A percentile compares a stretch with the other conserved stretches of the same genome.
phyloP scores from a whole-genome alignment of 2,888 invertebrate species.

The Blastobasis lacticolella region DNA sequence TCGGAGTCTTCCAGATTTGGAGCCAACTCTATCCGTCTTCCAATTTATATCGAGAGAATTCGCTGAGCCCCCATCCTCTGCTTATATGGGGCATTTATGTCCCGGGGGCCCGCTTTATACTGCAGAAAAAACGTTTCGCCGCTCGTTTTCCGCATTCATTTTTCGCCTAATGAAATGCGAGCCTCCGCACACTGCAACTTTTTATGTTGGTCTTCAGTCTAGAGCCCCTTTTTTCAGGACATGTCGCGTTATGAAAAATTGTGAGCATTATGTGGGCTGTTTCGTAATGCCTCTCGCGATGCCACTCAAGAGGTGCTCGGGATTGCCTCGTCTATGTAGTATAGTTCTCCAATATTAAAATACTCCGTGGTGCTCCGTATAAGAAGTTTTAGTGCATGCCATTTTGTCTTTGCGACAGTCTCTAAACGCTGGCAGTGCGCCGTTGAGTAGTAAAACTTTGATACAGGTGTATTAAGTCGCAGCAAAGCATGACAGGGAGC shows the following conservation, averaged over 20 bases:
- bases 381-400: too few species aligned
- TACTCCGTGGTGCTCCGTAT: too few species aligned
- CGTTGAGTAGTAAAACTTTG: too few species aligned
- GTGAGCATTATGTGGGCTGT: slow-evolving; percentile 34
- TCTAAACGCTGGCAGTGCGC: too few species aligned
- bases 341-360: too few species aligned
- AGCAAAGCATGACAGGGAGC: too few species aligned
- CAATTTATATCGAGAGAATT: slow-evolving; percentile 40
- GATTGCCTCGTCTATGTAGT: too few species aligned
- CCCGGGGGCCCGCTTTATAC: slow-evolving; percentile 27
- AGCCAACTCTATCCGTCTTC: slow-evolving; percentile 43
- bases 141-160: slow-evolving; percentile 54
- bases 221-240: slow-evolving; percentile 41
- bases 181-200: slow-evolving; percentile 45
- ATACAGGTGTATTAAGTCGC: too few species aligned
- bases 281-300: slow-evolving; percentile 21
- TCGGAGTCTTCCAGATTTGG: slow-evolving; percentile 44
- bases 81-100: slow-evolving; percentile 33
- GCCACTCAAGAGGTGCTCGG: too few species aligned
- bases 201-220: slow-evolving; percentile 47
- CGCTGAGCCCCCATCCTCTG: slow-evolving; percentile 27
- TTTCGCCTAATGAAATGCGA: slow-evolving; percentile 58
- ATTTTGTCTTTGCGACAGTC: too few species aligned
- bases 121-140: slow-evolving; percentile 30
- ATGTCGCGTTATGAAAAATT: slow-evolving; percentile 54